Evolutionary conservation across 2,888 invertebrate genomes (phyloP), one percentile per base, ranked within the genome.

Genomic region (Carabus problematicus): DNA sequence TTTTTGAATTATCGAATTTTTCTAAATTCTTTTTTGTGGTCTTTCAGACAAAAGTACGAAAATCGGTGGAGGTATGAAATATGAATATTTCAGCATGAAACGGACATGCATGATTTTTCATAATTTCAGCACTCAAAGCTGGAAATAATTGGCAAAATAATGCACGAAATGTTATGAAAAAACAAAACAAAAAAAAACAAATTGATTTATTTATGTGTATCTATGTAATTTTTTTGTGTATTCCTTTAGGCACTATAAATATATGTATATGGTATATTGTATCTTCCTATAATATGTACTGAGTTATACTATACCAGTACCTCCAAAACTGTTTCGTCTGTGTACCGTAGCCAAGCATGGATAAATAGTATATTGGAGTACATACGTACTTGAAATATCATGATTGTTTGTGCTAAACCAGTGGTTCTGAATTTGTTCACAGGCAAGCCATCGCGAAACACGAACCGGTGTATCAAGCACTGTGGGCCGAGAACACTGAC

Each of bases 391-490:
- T 29, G 8, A 59, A 11, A n/a, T 39, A 59, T n/a, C 52, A 16
- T 47, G 29, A 41, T 63, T 41, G 16, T 29, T 29, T 29, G 29
- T 7, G 16, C 12, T 52, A 52, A 52, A 8, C 9, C 6, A 7
- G 52, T 11, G 52, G 18, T 63, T 39, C 49, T 52, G 18, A 43
- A 60, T 12, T 54, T 66, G 68, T 64, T 74, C 79, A 29, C 83
- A 91, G 91, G 77, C 87, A 89, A 83, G 85, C 90, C 70, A 83
- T 91, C 71, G 86, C 87, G 74, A 89, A 88, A 74, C 86, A 86
- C 9, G 91, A 93, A 74, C 93, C 94, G 0, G 91, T 94, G 18
- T 94, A 93, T 81, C 93, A 94, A 81, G 95, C 94, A 9, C 84
- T 95, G 16, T 94, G 93, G 94, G 93, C 92, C 0, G 89, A 91